These are phyloP conservation scores for Drosophila diplacantha DNA, from an alignment of 2,888 invertebrate genomes.

Conservation along the genomic window DNA sequence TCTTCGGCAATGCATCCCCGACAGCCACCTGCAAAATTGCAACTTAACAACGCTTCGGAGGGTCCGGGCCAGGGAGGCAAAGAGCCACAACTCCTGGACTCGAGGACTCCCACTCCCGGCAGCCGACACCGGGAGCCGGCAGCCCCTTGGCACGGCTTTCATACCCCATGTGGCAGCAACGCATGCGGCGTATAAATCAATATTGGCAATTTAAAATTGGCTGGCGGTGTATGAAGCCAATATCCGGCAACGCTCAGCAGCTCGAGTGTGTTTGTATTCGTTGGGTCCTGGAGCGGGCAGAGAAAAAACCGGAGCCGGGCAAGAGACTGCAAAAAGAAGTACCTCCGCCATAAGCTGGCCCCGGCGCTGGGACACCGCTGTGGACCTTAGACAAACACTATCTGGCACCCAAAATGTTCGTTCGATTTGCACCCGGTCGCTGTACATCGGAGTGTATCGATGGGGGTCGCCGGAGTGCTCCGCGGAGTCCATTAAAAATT, in stretches of 20 bases:
- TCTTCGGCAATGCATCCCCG: constrained; percentile 46
- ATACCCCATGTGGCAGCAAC: constrained; percentile 68
- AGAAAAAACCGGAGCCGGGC: constrained; percentile 7
- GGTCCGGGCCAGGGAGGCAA: constrained; percentile 15
- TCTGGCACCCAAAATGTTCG: constrained; percentile 47
- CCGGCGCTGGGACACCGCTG: constrained; percentile 37
- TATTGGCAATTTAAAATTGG: constrained; percentile 73
- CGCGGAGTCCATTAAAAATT: constrained; percentile 62
- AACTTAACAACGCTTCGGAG: constrained; percentile 69
- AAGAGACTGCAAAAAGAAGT: constrained; percentile 10
- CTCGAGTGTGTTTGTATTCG: constrained; percentile 45
- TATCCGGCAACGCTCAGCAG: constrained; percentile 55
- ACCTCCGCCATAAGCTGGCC: neutral
- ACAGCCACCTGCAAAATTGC: constrained; percentile 64
- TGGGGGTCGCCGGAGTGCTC: constrained; percentile 19
- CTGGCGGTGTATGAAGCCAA: constrained; percentile 72
- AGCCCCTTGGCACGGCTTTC: constrained; percentile 22
- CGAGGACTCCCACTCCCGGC: constrained; percentile 2
- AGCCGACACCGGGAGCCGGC: neutral
- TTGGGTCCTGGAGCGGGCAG: constrained; percentile 6
- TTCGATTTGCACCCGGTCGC: constrained; percentile 38
- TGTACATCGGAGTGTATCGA: constrained; percentile 9
- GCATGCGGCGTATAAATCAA: constrained; percentile 67
- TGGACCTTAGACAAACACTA: constrained; percentile 66
- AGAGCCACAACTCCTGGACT: constrained; percentile 1